Base-by-base conservation (phyloP, 2,113 vertebrate genomes). In the Sorex fumeus region DNA sequence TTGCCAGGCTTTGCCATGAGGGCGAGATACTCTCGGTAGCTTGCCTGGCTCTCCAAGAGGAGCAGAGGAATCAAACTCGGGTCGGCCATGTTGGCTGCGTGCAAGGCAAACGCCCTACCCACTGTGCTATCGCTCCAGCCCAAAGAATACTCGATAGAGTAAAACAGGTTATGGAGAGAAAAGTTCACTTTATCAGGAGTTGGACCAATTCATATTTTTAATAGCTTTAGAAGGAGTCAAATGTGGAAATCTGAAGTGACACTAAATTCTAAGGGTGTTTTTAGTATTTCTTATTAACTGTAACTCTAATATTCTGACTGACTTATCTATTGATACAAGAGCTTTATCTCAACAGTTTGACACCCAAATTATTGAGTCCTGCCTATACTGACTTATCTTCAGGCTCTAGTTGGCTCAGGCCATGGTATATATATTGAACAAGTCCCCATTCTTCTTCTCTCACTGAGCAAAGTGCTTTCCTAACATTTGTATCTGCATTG, bases 401-500 rank as follows among this genome's bases (percentile, higher is more conserved):
- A 88, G 77, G 81, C 23, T 66, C 15, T 25, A 32, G n/a, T 57
- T 27, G 34, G 12, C 12, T 27, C 53, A 76, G 45, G 40, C 45
- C 82, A 36, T 9, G 47, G 34, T 34, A 23, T 67, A 15, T 81
- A 43, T 45, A 79, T 64, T 64, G 50, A 74, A 12, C 84, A 74
- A 93, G 71, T n/a, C 8, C 43, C 40, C n/a, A 27, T 34, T 40
- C 8, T 25, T 11, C 25, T 80, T 10, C 30, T 84, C 60, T 53
- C 71, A 60, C 5, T 43, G 45, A 67, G 32, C 28, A 45, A n/a
- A 82, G 25, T 4, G 83, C 21, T 27, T 70, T 82, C 28, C 72
- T 89, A 53, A 45, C 93, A 76, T 36, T 82, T 8, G 27, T 8
- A 67, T 50, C 53, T 71, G 67, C 77, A 91, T 50, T 89, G 62